Evolutionary conservation across 2,113 vertebrate genomes (phyloP), one percentile per base, ranked within the genome.

Genomic region (Tonatia bakeri): DNA sequence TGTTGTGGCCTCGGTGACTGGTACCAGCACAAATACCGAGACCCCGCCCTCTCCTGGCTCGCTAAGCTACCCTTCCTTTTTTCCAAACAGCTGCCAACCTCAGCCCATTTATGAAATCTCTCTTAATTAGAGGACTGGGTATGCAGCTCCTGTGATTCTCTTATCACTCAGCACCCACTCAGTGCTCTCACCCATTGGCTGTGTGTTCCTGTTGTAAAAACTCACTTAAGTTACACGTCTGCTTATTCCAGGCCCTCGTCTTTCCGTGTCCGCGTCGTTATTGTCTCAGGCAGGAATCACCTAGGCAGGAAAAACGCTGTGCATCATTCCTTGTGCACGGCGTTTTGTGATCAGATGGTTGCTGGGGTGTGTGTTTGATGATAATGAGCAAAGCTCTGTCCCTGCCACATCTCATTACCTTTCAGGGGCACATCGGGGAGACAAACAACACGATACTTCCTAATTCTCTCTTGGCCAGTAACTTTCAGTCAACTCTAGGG

Each of bases 401-500:
- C 38, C 8, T 33, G 3, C 20, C 10, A 52, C 70, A 28, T 31
- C 36, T 31, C 33, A 36, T 52, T 89, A 31, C 69, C 65, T 94
- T 84, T 43, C 31, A 45, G 43, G 72, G 72, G 52, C 86, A 1
- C 76, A 28, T 69, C 76, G 94, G 90, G 52, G 81, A 88, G 33
- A 72, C 24, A 87, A 79, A 59, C 43, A 72, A 50, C 10, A 14
- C 38, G 67, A 24, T 83, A 5, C 12, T 36, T 54, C 79, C 67
- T 95, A 36, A 5, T 45, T 86, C n/a, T 95, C 95, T 79, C 73
- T 52, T 82, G 73, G 47, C 91, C 85, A 24, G 76, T 38, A 73
- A 84, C 38, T 67, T 88, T 45, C 67, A 36, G 65, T 91, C 83
- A 87, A 75, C 43, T 40, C 33, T 20, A 28, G 83, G 11, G 45